Evolutionary conservation across 64 coral and sea anemone genomes (phyloP), one percentile per base, ranked within the genome.

Genomic region (Porites lutea): DNA sequence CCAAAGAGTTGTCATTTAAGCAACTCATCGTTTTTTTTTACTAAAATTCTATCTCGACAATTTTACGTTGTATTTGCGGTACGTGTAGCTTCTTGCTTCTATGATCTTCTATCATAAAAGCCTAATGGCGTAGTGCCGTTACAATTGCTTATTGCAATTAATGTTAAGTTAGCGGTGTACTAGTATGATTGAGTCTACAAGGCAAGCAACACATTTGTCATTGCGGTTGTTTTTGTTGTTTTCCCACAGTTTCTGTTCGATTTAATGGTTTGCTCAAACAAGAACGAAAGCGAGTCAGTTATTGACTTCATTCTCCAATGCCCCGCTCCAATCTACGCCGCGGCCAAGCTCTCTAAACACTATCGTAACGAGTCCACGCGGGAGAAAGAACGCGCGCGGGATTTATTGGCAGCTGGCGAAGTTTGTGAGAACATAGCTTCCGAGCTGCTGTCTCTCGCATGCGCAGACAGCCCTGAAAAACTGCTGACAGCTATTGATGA

Each of bases 241-340:
- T 75, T 65, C 11, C 84, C 88, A 52, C 48, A 99, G 97, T 99
- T 99, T 50, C 71, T 99, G 20, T 99, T 92, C 54, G 97, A 99
- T 61, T 84, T 99, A 13, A 99, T 99, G 97, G 97, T 99, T 18
- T 99, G 97, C 18, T 96, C 94, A 20, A 96, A 96, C 75, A 65
- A 59, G 58, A 92, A 93, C 22, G 91, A 95, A 43, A 96, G 80
- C 83, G 92, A 91, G 43, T 96, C 97, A 6, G 71, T 99, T 11
- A 79, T 99, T 1, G 94, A 96, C 46, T 96, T 99, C 79, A 96
- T 99, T 75, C 90, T 99, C 15, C 97, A 99, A 71, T 93, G 94
- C 6, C 97, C 97, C 2, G 97, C 97, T 6, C 97, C 97, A 43
- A 96, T 99, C 20, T 94, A 99, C 73, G 88, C 97, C 10, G 97